Conservation (phyloP, 53 echinoderm and acorn worm species). For the Paracentrotus lividus region DNA sequence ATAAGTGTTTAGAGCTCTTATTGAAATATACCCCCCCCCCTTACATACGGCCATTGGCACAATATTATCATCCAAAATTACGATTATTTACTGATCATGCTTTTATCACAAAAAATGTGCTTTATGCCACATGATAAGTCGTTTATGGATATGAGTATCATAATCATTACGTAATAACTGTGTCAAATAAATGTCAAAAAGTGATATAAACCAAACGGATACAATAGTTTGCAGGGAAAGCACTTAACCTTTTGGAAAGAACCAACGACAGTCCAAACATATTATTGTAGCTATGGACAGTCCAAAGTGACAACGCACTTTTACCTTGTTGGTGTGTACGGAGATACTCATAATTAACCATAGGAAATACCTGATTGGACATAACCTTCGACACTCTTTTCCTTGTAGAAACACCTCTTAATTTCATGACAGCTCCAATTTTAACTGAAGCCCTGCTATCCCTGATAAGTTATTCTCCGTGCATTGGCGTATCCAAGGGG, state of each 20-base stretch:
- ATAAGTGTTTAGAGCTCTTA: too few relatives aligned
- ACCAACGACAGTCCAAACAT: background rate
- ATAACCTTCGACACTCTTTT: constrained; percentile 56
- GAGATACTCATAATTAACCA: constrained; percentile 20
- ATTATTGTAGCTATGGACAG: background rate
- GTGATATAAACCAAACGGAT: background rate
- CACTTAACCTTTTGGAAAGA: background rate
- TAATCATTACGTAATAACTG: background rate
- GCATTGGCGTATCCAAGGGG: background rate
- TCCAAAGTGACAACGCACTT: constrained; percentile 37
- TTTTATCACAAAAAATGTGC: too few relatives aligned
- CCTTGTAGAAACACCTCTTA: constrained; percentile 55
- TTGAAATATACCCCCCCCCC: too few relatives aligned
- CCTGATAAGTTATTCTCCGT: background rate
- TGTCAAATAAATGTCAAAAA: constrained; percentile 15
- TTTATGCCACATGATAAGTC: too few relatives aligned
- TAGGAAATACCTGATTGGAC: constrained; percentile 53
- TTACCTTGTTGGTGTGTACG: constrained; percentile 7
- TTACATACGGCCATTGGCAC: too few relatives aligned
- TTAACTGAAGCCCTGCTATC: background rate
- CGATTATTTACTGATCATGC: too few relatives aligned
- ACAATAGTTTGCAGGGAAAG: background rate
- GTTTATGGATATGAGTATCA: too few relatives aligned
- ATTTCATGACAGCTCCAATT: constrained; percentile 53
- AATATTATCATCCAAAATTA: too few relatives aligned